A percentile compares a stretch with the other conserved stretches of the same genome.
These are phyloP conservation scores for Polydrusus pterygomalis DNA, from an alignment of 2,888 invertebrate species.

Conservation along the genomic window DNA sequence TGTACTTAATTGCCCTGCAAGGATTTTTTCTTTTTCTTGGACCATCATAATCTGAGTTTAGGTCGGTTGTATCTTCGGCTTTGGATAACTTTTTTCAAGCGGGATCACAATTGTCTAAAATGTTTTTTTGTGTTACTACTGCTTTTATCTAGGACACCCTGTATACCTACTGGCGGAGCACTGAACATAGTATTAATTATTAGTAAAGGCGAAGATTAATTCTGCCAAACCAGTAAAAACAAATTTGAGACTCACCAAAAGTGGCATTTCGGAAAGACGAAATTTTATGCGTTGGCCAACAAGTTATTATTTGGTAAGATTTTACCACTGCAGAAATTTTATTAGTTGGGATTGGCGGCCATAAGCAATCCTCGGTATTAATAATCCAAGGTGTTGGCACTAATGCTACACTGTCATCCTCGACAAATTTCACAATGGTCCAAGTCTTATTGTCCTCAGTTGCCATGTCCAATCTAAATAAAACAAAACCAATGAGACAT, in stretches of 20 bases:
- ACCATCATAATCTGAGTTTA: background rate
- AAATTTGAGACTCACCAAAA: slow-evolving; percentile 2
- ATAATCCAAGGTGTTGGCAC: slow-evolving; percentile 3
- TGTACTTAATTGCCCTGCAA: too few relatives aligned
- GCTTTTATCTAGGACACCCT: slow-evolving; percentile 5
- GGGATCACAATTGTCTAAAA: background rate
- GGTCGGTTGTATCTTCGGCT: slow-evolving; percentile 1
- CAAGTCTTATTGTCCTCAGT: slow-evolving; percentile 3
- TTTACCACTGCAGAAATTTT: background rate
- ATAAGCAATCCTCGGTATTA: slow-evolving; percentile 5
- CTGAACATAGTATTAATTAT: slow-evolving; percentile 3
- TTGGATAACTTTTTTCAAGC: slow-evolving; percentile 3
- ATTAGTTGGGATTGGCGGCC: background rate
- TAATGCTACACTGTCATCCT: slow-evolving; percentile 2
- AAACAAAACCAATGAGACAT: background rate
- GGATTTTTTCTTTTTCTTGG: background rate
- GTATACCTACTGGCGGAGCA: background rate
- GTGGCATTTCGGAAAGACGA: background rate
- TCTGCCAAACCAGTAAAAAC: background rate
- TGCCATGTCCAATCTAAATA: slow-evolving; percentile 1
- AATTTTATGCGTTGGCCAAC: background rate
- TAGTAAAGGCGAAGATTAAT: background rate
- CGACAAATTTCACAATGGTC: slow-evolving; percentile 3
- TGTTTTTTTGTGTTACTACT: slow-evolving; percentile 3
- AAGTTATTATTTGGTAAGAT: background rate